Evolutionary conservation across 2,797 vertebrate genomes (phyloP).

Genomic region (Chiroxiphia lanceolata): DNA sequence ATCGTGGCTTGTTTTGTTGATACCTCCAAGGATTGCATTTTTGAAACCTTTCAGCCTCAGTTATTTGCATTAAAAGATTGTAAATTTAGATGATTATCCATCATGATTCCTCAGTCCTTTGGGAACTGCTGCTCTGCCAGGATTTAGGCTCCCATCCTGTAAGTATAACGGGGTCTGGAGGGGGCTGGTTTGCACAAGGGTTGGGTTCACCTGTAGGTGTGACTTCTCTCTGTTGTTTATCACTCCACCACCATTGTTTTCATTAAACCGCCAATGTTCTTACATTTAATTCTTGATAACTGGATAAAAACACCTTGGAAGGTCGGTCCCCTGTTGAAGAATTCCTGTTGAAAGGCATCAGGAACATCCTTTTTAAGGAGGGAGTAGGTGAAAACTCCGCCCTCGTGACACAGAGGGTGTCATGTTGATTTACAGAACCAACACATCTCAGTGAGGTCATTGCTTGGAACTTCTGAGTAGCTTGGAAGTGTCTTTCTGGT

Average conservation of each 20-base stretch:
- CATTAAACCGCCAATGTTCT: neutral
- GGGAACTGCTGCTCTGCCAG: conserved; percentile 41
- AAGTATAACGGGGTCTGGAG: conserved; percentile 23
- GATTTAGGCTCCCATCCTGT: conserved; percentile 41
- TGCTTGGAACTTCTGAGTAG: neutral
- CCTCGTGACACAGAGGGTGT: neutral
- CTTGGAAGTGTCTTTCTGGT: neutral
- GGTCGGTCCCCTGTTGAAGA: neutral
- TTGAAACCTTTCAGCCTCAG: conserved; percentile 38
- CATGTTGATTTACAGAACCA: neutral
- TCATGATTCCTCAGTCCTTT: conserved; percentile 34
- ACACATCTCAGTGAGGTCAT: neutral
- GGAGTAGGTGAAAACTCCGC: neutral
- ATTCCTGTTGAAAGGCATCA: neutral
- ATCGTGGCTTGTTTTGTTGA: conserved; percentile 6
- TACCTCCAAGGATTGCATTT: conserved; percentile 42
- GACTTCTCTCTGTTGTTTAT: neutral
- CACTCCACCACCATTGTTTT: neutral
- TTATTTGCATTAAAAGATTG: conserved; percentile 55
- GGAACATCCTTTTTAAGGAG: neutral
- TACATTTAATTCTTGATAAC: neutral
- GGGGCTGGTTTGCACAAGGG: neutral
- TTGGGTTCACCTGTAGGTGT: neutral
- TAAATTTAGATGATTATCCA: conserved; percentile 31
- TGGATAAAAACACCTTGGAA: neutral